Evolutionary conservation across 1,140 invertebrate species (phyloP).

Genomic region (Ceratina calcarata): DNA sequence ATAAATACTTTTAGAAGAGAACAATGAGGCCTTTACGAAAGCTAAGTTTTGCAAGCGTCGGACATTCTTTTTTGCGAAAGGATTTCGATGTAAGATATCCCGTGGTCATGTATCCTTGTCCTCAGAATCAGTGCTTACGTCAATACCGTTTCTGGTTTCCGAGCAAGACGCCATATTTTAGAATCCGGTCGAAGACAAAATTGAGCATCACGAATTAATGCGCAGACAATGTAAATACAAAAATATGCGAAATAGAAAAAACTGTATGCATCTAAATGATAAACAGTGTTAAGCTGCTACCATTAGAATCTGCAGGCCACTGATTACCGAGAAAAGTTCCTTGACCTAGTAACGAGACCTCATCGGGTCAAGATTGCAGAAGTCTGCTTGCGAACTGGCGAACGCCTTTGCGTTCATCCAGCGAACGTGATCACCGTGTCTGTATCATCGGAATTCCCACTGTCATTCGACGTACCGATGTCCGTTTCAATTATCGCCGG

Average conservation of each 20-base stretch:
- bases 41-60: not conserved
- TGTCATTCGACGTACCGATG: not conserved
- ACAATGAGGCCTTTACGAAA: not conserved
- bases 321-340: not conserved
- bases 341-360: slow-evolving; percentile 43
- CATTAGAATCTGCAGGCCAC: no score
- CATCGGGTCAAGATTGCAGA: slow-evolving; percentile 6
- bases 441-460: slow-evolving; percentile 1
- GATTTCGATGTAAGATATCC: not conserved
- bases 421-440: not conserved
- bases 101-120: not conserved
- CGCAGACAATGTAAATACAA: no score
- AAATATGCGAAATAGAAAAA: no score
- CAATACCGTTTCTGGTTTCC: slow-evolving; percentile 5
- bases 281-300: no score
- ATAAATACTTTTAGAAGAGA: not conserved
- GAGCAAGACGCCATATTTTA: no score
- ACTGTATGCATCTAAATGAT: no score
- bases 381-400: not conserved
- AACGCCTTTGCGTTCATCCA: no score
- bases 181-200: no score
- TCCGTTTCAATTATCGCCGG: not conserved
- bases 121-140: slow-evolving; percentile 13
- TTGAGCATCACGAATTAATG: no score
- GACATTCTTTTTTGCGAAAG: not conserved